Evolutionary conservation across 2,888 invertebrate genomes (phyloP), one percentile per base, ranked within the genome.

Genomic region (Hermaeophaga mercurialis): DNA sequence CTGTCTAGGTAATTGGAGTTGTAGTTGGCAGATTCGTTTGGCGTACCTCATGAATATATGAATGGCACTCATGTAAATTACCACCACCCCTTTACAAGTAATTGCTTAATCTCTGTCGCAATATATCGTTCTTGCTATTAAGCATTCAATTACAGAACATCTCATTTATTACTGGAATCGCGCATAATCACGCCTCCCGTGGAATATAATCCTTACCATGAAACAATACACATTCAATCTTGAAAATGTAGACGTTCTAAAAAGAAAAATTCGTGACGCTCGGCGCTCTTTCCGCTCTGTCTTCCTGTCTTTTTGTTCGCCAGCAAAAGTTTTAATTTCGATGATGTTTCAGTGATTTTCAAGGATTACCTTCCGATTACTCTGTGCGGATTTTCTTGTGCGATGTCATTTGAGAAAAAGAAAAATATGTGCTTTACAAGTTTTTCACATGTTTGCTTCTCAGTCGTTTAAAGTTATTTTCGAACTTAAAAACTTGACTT

Each of bases 201-300:
- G 47, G 52, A 39, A 58, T 49, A 31, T 38, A 54, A 58, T 54
- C 54, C 54, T 44, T 39, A 39, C 54, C 38, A 41, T 31, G 50
- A 56, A 50, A 56, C 44, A 54, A 62, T 61, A 59, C 63, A 62
- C 61, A 61, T 62, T 61, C 62, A 63, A 62, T 62, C 63, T 64
- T 57, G 55, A 62, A 64, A 64, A 66, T 67, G 66, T 62, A 67
- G 28, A 49, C 26, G 62, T 65, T 66, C 66, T 67, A 64, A 67
- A 62, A 65, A 66, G 64, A 69, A 68, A 66, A 67, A 67, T 65
- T 64, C 67, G 57, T 61, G 58, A 63, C 56, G 56, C 54, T 59
- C 38, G 49, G 52, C 62, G 62, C 60, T 56, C 62, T 57, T 61
- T 59, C 54, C 59, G 49, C 28, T 9, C 19, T 52, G 38, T 45